These are phyloP conservation scores for Orchestes rusci DNA, from an alignment of 2,888 invertebrate genomes.

Conservation along the genomic window DNA sequence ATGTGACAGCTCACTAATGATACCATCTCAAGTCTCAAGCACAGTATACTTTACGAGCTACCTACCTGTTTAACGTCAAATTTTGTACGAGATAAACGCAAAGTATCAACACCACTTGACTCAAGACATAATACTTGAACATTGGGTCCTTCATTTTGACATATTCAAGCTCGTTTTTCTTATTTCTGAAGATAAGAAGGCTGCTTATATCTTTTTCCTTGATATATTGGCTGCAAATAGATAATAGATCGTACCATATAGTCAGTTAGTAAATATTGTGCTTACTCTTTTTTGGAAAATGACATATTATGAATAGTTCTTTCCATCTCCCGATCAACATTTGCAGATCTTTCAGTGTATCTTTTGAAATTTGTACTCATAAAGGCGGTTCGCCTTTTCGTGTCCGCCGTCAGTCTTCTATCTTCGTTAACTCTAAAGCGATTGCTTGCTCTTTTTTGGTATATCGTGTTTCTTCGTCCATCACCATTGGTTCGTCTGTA, in stretches of 20 bases:
- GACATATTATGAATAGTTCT: constrained; percentile 77
- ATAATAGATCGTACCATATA: not conserved
- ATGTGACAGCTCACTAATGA: too few relatives aligned
- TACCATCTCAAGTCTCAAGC: too few relatives aligned
- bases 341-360: constrained; percentile 58
- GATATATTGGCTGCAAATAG: constrained; percentile 51
- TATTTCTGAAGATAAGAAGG: constrained; percentile 57
- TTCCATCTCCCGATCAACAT: constrained; percentile 71
- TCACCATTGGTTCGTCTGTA: constrained; percentile 11
- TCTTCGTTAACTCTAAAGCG: constrained; percentile 24
- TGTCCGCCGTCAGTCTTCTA: constrained; percentile 31
- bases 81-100: constrained; percentile 56
- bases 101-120: constrained; percentile 53
- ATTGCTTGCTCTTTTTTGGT: constrained; percentile 26
- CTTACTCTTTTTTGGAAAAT: constrained; percentile 69
- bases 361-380: constrained; percentile 62
- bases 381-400: constrained; percentile 54
- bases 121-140: constrained; percentile 72
- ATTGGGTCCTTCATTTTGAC: constrained; percentile 71
- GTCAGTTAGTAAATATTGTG: constrained; percentile 6
- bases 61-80: constrained; percentile 51
- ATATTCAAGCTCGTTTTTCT: constrained; percentile 63
- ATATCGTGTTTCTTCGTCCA: constrained; percentile 15
- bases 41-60: not conserved
- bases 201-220: constrained; percentile 54